These are phyloP conservation scores for Antechinus flavipes DNA, from an alignment of 2,113 vertebrate species.

Conservation along the genomic window DNA sequence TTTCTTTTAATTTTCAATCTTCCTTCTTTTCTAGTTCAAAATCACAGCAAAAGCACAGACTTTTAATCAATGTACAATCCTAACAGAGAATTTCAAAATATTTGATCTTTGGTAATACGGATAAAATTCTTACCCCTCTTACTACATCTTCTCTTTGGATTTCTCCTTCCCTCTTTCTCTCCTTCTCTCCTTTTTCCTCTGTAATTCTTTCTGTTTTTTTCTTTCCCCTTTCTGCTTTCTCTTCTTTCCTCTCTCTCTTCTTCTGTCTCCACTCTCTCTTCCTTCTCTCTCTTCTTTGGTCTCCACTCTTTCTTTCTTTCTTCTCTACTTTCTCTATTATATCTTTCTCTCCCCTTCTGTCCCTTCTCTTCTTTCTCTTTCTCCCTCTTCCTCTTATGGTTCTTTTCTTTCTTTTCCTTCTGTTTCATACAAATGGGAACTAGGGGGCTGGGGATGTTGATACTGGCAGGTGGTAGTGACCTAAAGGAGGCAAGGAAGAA, in stretches of 20 bases:
- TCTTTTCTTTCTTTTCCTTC: neutral
- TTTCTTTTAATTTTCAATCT: neutral
- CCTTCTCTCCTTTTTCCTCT: neutral
- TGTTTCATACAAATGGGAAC: neutral
- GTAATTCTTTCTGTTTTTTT: neutral
- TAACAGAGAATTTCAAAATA: neutral
- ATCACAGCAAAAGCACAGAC: neutral
- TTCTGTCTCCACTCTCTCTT: neutral
- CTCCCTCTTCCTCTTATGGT: too few relatives aligned
- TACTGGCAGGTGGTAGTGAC: neutral
- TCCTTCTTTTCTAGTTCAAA: neutral
- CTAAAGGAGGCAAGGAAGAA: neutral
- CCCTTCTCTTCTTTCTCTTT: too few relatives aligned
- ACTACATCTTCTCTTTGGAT: neutral
- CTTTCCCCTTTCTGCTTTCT: neutral
- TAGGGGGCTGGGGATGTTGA: neutral
- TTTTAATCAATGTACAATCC: neutral
- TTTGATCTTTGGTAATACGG: slow-evolving; percentile 4
- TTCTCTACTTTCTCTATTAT: neutral
- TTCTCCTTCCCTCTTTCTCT: neutral
- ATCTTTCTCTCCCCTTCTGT: neutral
- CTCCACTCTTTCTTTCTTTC: neutral
- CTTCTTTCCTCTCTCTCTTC: neutral
- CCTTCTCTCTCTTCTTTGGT: neutral
- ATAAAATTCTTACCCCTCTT: neutral